These are phyloP conservation scores for Sphinx pinastri DNA, from an alignment of 2,888 invertebrate species.

Conservation along the genomic window DNA sequence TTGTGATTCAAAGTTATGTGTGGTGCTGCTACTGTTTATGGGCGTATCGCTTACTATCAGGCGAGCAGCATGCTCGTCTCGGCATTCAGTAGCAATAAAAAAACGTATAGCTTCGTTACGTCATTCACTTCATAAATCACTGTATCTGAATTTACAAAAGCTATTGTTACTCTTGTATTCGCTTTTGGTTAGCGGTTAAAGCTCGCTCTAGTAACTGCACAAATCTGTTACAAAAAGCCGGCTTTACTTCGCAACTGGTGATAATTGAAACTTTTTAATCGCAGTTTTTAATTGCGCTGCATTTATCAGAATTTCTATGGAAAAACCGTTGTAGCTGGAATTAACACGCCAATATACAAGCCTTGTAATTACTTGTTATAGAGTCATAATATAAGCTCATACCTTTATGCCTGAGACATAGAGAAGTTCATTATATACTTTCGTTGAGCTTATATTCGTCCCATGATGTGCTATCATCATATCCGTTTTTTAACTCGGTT, in stretches of 20 bases:
- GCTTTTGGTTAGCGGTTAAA: not conserved
- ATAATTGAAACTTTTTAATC: not conserved
- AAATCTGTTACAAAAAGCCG: slow-evolving; percentile 4
- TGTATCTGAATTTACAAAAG: not conserved
- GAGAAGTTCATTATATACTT: too few relatives aligned
- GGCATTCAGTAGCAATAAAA: too few relatives aligned
- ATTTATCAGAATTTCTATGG: not conserved
- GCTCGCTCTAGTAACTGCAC: not conserved
- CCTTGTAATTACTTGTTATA: not conserved
- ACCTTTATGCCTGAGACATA: too few relatives aligned
- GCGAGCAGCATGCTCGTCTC: too few relatives aligned
- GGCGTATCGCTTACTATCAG: too few relatives aligned
- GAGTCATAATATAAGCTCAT: too few relatives aligned
- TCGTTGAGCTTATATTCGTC: too few relatives aligned
- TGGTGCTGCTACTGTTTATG: too few relatives aligned
- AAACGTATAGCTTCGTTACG: too few relatives aligned
- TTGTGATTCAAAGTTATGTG: too few relatives aligned
- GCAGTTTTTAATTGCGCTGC: not conserved
- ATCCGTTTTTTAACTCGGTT: too few relatives aligned
- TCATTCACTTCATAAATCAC: not conserved
- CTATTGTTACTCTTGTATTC: not conserved
- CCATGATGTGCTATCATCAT: too few relatives aligned
- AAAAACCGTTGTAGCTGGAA: not conserved
- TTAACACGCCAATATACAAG: not conserved
- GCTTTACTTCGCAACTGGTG: not conserved